These are phyloP conservation scores for Vimba vimba DNA, from an alignment of 2,113 vertebrate genomes.

Conservation along the genomic window DNA sequence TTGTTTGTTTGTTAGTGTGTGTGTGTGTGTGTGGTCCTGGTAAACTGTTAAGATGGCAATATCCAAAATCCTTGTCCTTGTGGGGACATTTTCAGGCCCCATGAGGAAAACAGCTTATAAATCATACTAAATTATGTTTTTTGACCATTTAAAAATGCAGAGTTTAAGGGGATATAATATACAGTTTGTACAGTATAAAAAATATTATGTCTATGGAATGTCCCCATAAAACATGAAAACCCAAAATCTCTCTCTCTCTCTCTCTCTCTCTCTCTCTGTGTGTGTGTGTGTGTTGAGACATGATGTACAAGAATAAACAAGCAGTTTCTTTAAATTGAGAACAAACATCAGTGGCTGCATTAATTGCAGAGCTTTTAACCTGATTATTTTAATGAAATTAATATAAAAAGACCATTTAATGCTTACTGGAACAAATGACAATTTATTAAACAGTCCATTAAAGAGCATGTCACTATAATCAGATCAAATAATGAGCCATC, in stretches of 20 bases:
- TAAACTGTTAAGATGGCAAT: too few species aligned
- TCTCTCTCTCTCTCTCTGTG: background rate
- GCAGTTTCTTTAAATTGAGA: slow-evolving; percentile 5
- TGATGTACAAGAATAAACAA: background rate
- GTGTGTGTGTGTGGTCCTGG: background rate
- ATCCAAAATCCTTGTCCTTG: too few species aligned
- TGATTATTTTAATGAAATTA: background rate
- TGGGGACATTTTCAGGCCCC: too few species aligned
- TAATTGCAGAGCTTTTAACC: background rate
- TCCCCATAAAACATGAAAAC: too few species aligned
- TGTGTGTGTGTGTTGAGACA: background rate
- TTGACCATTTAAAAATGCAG: too few species aligned
- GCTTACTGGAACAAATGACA: slow-evolving; percentile 3
- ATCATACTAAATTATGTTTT: too few species aligned
- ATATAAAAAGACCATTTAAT: background rate
- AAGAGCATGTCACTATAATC: background rate
- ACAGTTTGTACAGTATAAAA: too few species aligned
- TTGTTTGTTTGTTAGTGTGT: background rate
- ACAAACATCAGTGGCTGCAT: background rate
- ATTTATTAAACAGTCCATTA: slow-evolving; percentile 23
- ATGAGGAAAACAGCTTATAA: too few species aligned
- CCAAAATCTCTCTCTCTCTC: too few species aligned
- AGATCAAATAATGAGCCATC: slow-evolving; percentile 18
- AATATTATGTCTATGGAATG: too few species aligned
- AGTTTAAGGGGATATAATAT: too few species aligned